A percentile compares a stretch with the other conserved stretches of the same genome.
Conservation (phyloP, 2,888 invertebrate genomes). For the Lepidocyrtoides sp. region DNA sequence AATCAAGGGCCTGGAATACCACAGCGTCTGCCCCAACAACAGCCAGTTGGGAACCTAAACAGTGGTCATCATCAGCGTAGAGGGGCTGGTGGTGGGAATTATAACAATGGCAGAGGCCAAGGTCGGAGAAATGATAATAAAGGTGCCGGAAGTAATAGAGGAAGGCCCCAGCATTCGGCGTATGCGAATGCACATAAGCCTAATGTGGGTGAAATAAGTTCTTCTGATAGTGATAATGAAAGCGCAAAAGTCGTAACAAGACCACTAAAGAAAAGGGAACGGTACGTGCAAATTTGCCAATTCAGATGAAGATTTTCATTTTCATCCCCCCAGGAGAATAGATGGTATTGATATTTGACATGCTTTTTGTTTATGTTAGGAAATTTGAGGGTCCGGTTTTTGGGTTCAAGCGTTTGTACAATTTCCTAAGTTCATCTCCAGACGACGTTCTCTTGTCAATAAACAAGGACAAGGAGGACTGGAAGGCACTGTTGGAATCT, state of each 20-base stretch:
- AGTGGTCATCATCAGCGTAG: background rate
- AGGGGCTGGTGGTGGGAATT: background rate
- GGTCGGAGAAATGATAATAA: background rate
- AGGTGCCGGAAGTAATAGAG: background rate
- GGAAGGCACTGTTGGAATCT: constrained; percentile 74
- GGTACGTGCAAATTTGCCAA: background rate
- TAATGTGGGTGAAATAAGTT: background rate
- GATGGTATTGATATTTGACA: background rate
- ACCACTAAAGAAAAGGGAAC: background rate
- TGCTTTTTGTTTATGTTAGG: constrained; percentile 1
- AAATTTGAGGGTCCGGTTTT: constrained; percentile 77
- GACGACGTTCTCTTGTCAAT: constrained; percentile 76
- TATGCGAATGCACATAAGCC: background rate
- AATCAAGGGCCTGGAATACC: too few relatives aligned
- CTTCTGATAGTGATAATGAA: constrained; percentile 18
- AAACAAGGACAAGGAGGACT: constrained; percentile 68
- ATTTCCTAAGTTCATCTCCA: constrained; percentile 53
- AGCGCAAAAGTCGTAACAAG: background rate
- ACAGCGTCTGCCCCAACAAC: background rate
- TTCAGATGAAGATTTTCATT: background rate
- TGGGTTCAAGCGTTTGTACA: constrained; percentile 77
- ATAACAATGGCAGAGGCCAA: background rate
- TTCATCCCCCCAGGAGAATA: background rate
- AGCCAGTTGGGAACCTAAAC: background rate
- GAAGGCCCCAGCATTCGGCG: background rate